Evolutionary conservation across 2,797 vertebrate species (phyloP), one percentile per base, ranked within the genome.

Genomic region (Poeciliopsis gracilis): DNA sequence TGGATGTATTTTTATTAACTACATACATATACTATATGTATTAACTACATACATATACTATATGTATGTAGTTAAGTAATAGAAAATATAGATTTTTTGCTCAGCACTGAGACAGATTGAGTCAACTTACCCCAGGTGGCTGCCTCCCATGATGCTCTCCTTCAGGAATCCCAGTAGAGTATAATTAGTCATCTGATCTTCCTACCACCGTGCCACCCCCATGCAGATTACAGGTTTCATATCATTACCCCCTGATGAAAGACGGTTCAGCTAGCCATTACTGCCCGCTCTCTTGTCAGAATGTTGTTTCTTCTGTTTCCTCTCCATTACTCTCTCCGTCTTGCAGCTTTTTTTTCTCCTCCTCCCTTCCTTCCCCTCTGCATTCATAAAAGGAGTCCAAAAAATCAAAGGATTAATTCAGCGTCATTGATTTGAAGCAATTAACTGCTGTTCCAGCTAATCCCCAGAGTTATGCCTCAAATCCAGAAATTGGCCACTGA

Each of bases 371-470:
- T 28, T 53, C 10, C 36, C 46, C 38, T 45, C 59, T n/a, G 10
- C 5, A 0, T 57, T 57, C 89, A 85, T 84, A 80, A 90, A 90
- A 92, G 66, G 73, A 89, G 86, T 84, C 82, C 78, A 79, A 78
- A 91, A 91, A 93, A 91, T 91, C 84, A 91, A 89, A 92, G 86
- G 83, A 88, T 89, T 91, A 89, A 89, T 93, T 93, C 87, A 81
- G 73, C 82, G 41, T 89, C 88, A 89, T 86, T 89, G 93, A 86
- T 93, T 91, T 88, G 84, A 93, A 91, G 90, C 90, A 91, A 93
- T 95, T 94, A 95, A 93, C 90, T 79, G 84, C 85, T 85, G 84
- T 87, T 90, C 86, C 82, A 67, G 73, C 80, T 94, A 93, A 95
- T 95, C 93, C 91, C 75, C 78, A 46, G 82, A 92, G 92, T 89